Percentiles rank a stretch among this genome's conserved stretches.
Evolutionary conservation across 1,140 invertebrate genomes (phyloP).

Genomic region (Andricus grossulariae): DNA sequence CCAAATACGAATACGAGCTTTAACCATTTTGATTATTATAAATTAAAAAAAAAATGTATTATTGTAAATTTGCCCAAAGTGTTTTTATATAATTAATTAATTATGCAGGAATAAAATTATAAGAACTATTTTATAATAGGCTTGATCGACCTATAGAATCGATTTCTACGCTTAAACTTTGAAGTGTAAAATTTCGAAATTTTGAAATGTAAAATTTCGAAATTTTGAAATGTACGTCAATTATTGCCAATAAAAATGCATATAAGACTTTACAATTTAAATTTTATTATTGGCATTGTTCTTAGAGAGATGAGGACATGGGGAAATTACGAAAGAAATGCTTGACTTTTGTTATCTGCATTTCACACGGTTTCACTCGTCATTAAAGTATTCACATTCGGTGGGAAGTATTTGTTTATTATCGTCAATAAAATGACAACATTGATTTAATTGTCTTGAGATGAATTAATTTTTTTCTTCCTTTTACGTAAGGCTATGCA

Average conservation of each 20-base stretch:
- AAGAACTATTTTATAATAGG: too few species aligned
- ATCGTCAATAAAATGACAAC: too few species aligned
- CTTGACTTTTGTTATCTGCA: constrained; percentile 44
- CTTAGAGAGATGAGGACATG: neutral
- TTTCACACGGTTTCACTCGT: constrained; percentile 58
- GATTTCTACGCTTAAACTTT: too few species aligned
- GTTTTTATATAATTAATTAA: neutral
- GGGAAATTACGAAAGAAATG: constrained; percentile 49
- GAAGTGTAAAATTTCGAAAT: too few species aligned
- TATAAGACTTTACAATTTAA: neutral
- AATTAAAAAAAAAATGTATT: too few species aligned
- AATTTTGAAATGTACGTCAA: too few species aligned
- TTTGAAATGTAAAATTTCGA: too few species aligned
- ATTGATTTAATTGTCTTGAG: too few species aligned
- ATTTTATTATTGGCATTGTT: neutral
- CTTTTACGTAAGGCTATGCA: too few species aligned
- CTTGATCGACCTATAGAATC: too few species aligned
- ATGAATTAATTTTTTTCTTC: too few species aligned
- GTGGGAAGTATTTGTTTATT: constrained; percentile 1
- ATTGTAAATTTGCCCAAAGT: neutral
- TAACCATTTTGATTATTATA: neutral
- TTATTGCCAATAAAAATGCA: too few species aligned
- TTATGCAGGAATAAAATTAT: neutral
- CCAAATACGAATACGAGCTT: constrained; percentile 12
- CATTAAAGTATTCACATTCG: constrained; percentile 36